phyloP scores from a whole-genome alignment of 2,113 vertebrate species.

The Melanocharis versteri region DNA sequence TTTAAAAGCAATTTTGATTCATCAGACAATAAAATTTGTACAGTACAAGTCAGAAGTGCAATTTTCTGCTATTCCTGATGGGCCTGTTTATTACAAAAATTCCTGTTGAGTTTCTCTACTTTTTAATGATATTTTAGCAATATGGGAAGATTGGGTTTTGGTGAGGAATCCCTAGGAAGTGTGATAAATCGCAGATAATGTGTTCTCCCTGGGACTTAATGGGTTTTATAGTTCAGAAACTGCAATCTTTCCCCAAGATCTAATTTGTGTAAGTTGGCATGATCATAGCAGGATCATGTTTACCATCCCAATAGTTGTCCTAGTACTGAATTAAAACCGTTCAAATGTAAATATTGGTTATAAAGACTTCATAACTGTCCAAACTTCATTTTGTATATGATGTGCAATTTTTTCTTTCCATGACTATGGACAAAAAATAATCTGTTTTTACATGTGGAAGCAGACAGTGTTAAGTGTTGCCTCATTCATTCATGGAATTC shows the following conservation, averaged over 20 bases:
- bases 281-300: not conserved
- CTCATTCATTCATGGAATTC: not conserved
- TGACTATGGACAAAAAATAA: not conserved
- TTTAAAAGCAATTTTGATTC: not conserved
- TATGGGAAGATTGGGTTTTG: not conserved
- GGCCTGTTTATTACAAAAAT: not conserved
- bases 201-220: not conserved
- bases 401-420: not conserved
- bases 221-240: not conserved
- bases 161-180: conserved; percentile 1
- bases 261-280: not conserved
- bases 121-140: not conserved
- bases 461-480: not conserved
- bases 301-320: not conserved
- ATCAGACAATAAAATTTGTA: not conserved
- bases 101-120: not conserved
- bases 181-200: not conserved
- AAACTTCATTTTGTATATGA: not conserved
- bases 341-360: not conserved
- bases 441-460: not conserved
- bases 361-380: not conserved
- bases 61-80: not conserved
- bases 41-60: not conserved
- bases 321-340: not conserved
- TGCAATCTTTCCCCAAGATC: not conserved